A percentile compares a stretch with the other conserved stretches of the same genome.
phyloP scores from a whole-genome alignment of 1,140 invertebrate genomes.

The Aphelenchoides fujianensis region DNA sequence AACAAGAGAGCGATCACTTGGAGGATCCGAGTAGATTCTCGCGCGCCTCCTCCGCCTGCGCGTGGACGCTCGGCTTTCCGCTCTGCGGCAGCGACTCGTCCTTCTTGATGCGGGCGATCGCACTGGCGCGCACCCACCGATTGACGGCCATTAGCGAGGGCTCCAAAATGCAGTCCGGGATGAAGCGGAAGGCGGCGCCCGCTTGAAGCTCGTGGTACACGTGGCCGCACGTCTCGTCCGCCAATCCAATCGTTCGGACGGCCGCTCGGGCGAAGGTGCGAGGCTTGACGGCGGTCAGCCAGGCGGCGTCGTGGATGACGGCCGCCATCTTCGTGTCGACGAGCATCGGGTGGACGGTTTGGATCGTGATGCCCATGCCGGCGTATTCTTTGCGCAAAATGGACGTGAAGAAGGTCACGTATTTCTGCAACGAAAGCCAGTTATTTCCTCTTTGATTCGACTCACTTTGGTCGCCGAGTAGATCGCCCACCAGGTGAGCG shows the following conservation, averaged over 20 bases:
- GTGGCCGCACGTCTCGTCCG: conserved; percentile 53
- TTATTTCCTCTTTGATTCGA: not conserved
- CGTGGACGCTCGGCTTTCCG: no score
- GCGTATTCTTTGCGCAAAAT: conserved; percentile 54
- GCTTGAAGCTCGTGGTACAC: conserved; percentile 55
- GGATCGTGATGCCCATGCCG: conserved; percentile 45
- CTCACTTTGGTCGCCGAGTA: conserved; percentile 57
- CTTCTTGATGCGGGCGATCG: not conserved
- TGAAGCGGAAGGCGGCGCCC: not conserved
- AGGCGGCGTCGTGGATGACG: conserved; percentile 29
- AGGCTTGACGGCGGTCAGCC: conserved; percentile 48
- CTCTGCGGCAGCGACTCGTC: no score
- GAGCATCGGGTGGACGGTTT: conserved; percentile 55
- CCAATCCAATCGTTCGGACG: conserved; percentile 49
- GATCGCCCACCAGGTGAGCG: conserved; percentile 43
- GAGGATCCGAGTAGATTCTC: no score
- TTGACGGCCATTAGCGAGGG: not conserved
- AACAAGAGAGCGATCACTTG: no score
- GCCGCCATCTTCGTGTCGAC: conserved; percentile 61
- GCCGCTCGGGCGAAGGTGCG: conserved; percentile 42
- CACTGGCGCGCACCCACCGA: not conserved
- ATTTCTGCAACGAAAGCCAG: conserved; percentile 43
- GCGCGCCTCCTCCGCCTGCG: no score
- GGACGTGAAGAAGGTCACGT: conserved; percentile 38
- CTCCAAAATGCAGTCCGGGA: conserved; percentile 23